phyloP scores from a whole-genome alignment of 2,888 invertebrate species.

The Platyscelio sp. region DNA sequence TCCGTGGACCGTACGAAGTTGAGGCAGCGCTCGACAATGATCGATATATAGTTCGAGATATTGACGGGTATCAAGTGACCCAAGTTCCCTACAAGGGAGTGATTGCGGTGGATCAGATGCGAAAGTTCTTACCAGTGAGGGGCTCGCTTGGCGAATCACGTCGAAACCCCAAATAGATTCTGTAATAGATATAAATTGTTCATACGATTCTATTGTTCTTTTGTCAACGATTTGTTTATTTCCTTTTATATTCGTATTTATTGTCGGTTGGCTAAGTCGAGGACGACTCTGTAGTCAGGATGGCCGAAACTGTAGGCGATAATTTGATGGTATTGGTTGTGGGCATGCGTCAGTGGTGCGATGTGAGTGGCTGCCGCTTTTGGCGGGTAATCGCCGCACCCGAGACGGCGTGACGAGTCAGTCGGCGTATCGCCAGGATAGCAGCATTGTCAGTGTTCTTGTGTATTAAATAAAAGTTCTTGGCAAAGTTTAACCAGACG shows the following conservation, averaged over 20 bases:
- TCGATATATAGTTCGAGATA: slow-evolving; percentile 7
- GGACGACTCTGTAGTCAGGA: background rate
- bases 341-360: background rate
- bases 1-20: slow-evolving; percentile 8
- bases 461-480: too few relatives aligned
- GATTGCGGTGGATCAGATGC: background rate
- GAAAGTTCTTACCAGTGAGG: background rate
- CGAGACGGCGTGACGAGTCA: too few relatives aligned
- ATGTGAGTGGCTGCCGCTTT: background rate
- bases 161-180: background rate
- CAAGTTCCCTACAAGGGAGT: background rate
- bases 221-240: background rate
- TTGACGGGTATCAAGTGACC: slow-evolving; percentile 4
- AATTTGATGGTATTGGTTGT: background rate
- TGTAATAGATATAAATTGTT: too few relatives aligned
- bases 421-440: too few relatives aligned
- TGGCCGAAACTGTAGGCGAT: background rate
- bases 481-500: too few relatives aligned
- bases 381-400: too few relatives aligned
- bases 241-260: background rate
- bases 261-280: background rate
- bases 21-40: slow-evolving; percentile 1
- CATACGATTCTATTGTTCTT: background rate
- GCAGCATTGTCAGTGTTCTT: too few relatives aligned
- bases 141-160: background rate